Conservation (phyloP, 2,113 vertebrate species). For the Odocoileus hemionus region DNA sequence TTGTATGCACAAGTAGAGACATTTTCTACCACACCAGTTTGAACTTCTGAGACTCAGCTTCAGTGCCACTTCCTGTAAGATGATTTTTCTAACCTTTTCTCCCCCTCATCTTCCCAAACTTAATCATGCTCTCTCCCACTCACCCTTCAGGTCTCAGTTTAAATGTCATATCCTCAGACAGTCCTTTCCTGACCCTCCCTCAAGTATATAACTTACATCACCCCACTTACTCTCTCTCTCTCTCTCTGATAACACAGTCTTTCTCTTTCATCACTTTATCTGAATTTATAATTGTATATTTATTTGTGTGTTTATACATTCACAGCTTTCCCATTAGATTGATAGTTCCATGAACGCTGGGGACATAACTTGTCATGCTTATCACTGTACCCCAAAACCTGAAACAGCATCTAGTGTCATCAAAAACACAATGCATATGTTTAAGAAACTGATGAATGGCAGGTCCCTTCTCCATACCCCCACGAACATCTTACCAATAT, state of each 20-base stretch:
- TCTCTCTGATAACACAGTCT: neutral
- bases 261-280: neutral
- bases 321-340: neutral
- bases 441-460: neutral
- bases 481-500: neutral
- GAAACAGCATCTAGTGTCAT: neutral
- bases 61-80: constrained; percentile 10
- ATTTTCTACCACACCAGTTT: neutral
- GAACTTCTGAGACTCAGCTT: neutral
- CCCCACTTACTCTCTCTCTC: neutral
- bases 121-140: constrained; percentile 15
- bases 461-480: neutral
- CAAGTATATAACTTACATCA: neutral
- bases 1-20: neutral
- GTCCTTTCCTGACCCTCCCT: neutral
- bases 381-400: neutral
- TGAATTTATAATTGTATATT: neutral
- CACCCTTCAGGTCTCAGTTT: neutral
- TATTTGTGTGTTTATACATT: neutral
- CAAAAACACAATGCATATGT: neutral
- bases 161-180: constrained; percentile 23
- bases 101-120: neutral
- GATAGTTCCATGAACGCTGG: neutral
- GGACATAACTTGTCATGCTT: neutral
- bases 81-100: constrained; percentile 38